Base-by-base conservation (phyloP, 2,797 vertebrate species). In the Mus caroli region DNA sequence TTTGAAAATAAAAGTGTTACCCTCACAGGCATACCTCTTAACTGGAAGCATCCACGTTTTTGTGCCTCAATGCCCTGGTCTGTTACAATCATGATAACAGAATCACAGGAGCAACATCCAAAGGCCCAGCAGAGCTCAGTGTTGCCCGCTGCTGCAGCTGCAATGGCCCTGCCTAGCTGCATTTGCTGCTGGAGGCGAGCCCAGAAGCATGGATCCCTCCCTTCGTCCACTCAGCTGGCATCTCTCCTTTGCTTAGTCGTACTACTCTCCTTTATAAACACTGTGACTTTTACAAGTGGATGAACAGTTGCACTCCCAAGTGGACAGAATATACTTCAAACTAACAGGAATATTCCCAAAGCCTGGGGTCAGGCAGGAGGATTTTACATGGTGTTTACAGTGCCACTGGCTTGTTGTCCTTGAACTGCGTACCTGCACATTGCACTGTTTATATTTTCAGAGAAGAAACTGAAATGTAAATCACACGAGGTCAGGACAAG, bases 181-280 rank as follows among this genome's bases (percentile, higher is more conserved):
- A 91, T 14, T 73, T 75, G 22, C 46, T 58, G n/a, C 5, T 46
- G 7, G 24, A 91, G 20, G 20, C 15, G 5, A 60, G 12, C 87
- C 82, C 31, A 80, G 19, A 69, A 92, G 80, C 6, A 22, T 77
- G 2, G 67, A 73, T 46, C 54, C 11, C 83, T 86, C 54, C 14
- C 26, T 52, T 86, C n/a, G 5, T 20, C 73, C 34, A 1, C 24
- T 87, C 76, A 85, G 76, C 4, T 76, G 7, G 6, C 4, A 92
- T 77, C 69, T 89, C 37, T 95, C 86, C 60, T 26, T 87, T 87
- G n/a, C 4, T 40, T 28, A 17, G 43, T 43, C 80, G 62, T 50
- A 79, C 83, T 83, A 80, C 76, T 69, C 52, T 24, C 79, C 58
- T 87, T 71, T 71, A 84, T 77, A 92, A 91, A 92, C 89, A 85